These are phyloP conservation scores for Varanus salvator DNA, from an alignment of 2,113 vertebrate genomes.

Conservation along the genomic window DNA sequence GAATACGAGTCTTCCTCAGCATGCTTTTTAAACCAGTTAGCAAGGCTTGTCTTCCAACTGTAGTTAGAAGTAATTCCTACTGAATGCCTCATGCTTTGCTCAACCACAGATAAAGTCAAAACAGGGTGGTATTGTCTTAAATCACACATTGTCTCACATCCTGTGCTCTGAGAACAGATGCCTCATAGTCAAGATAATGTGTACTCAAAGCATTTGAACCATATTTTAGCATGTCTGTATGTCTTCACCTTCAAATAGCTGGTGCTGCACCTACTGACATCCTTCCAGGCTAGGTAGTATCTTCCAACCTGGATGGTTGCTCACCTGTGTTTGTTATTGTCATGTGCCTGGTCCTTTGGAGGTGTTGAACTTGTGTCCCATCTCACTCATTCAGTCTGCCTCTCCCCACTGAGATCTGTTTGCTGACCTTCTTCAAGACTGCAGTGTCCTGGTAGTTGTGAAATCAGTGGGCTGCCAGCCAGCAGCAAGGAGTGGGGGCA, in stretches of 20 bases:
- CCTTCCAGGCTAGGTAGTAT: background rate
- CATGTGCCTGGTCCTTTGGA: background rate
- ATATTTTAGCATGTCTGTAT: background rate
- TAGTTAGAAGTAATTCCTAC: background rate
- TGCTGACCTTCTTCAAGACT: background rate
- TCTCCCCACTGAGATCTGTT: background rate
- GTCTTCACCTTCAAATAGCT: background rate
- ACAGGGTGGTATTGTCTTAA: too few species aligned
- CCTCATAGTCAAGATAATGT: background rate
- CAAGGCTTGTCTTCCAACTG: background rate
- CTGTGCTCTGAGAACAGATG: background rate
- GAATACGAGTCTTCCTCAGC: background rate
- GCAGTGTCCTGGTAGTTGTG: background rate
- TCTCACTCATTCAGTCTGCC: background rate
- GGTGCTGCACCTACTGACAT: background rate
- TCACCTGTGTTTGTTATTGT: background rate
- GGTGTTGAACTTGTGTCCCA: background rate
- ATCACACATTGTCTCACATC: background rate
- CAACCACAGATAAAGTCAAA: background rate
- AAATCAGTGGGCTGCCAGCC: background rate
- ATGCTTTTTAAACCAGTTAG: background rate
- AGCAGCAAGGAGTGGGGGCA: background rate
- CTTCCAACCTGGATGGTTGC: background rate
- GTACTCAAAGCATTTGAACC: background rate
- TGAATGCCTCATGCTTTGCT: background rate